Percentiles rank a stretch among this genome's conserved stretches.
phyloP scores from a whole-genome alignment of 2,113 vertebrate genomes.

The Laterallus jamaicensis region DNA sequence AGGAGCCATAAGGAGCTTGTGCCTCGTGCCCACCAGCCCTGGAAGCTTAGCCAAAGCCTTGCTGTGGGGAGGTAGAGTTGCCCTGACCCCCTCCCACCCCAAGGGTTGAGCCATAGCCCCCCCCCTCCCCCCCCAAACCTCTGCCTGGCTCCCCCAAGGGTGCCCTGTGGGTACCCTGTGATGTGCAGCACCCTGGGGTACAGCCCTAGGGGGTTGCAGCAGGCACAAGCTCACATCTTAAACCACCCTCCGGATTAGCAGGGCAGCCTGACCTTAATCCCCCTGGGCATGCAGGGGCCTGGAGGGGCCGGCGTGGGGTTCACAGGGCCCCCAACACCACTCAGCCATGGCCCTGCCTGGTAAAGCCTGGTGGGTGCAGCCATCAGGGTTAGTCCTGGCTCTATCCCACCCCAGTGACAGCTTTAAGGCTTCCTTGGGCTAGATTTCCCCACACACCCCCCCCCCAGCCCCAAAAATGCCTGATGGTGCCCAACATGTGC shows the following conservation, averaged over 20 bases:
- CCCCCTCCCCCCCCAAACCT: no score
- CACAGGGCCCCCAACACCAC: background rate
- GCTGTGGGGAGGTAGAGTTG: background rate
- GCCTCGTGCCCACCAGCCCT: background rate
- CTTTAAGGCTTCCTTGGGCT: background rate
- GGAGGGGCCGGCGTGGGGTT: background rate
- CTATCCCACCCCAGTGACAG: no score
- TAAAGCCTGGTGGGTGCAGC: background rate
- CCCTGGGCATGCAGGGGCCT: background rate
- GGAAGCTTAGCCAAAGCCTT: background rate
- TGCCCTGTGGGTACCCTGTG: accelerated
- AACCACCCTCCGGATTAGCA: background rate
- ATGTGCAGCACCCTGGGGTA: background rate
- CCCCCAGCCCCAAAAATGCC: background rate
- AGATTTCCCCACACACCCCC: background rate
- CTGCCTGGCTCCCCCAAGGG: background rate
- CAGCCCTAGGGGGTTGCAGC: background rate
- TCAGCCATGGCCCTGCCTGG: accelerated
- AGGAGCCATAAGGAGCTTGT: background rate
- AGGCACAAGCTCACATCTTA: background rate
- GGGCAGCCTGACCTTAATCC: constrained; percentile 46
- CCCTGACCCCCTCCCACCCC: background rate
- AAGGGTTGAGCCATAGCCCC: accelerated
- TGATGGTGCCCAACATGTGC: accelerated
- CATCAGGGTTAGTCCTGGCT: background rate